A percentile compares a stretch with the other conserved stretches of the same genome.
These are phyloP conservation scores for Mechanitis mazaeus DNA, from an alignment of 2,888 invertebrate genomes.

Conservation along the genomic window DNA sequence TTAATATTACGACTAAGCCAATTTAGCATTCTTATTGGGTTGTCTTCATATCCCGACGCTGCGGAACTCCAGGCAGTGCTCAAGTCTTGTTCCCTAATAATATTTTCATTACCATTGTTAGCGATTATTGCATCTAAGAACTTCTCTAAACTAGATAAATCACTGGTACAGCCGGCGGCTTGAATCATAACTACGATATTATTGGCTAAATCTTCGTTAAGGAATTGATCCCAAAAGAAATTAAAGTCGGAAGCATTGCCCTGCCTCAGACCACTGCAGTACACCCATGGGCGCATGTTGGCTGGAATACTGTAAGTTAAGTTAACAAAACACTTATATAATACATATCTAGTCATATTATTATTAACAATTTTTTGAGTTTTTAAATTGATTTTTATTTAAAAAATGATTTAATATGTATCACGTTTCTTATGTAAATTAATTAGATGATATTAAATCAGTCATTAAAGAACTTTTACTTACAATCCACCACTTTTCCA, in stretches of 20 bases:
- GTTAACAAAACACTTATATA: background rate
- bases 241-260: conserved; percentile 80
- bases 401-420: no score
- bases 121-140: conserved; percentile 50
- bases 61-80: conserved; percentile 64
- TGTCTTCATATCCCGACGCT: conserved; percentile 72
- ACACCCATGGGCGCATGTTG: conserved; percentile 81
- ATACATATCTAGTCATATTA: no score
- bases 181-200: conserved; percentile 81
- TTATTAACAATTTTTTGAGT: no score
- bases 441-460: background rate
- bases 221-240: conserved; percentile 79
- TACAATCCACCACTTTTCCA: conserved; percentile 56
- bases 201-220: conserved; percentile 76
- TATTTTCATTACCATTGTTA: conserved; percentile 28
- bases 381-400: no score
- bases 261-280: conserved; percentile 82
- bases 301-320: conserved; percentile 32
- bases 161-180: conserved; percentile 81
- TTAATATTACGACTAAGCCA: conserved; percentile 62
- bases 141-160: conserved; percentile 50
- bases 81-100: conserved; percentile 64
- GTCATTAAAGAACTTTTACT: conserved; percentile 32
- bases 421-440: background rate
- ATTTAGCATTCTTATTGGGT: conserved; percentile 72